These are phyloP conservation scores for Blastobasis lacticolella DNA, from an alignment of 2,888 invertebrate genomes.

Conservation along the genomic window DNA sequence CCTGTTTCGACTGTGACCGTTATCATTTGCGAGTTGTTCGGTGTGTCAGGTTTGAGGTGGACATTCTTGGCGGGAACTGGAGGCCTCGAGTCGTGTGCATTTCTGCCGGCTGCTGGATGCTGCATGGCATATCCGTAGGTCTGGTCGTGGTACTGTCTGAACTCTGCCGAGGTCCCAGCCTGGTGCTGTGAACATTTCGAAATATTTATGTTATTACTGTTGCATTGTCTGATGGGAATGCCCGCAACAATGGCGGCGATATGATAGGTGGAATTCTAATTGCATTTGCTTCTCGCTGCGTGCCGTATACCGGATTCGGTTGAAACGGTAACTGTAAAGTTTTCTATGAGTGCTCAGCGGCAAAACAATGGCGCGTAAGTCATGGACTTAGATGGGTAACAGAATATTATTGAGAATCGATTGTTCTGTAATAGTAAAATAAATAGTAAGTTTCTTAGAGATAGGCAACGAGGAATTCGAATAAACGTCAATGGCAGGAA, in stretches of 20 bases:
- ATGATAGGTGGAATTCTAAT: conserved; percentile 26
- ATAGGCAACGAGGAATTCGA: no score
- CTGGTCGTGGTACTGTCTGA: conserved; percentile 68
- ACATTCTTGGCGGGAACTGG: conserved; percentile 64
- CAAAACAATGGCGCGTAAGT: no score
- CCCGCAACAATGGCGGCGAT: conserved; percentile 36
- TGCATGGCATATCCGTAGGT: conserved; percentile 70
- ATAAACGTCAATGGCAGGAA: neutral
- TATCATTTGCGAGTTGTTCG: conserved; percentile 65
- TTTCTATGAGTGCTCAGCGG: neutral
- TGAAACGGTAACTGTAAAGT: conserved; percentile 5
- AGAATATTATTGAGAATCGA: no score
- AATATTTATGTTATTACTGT: conserved; percentile 22
- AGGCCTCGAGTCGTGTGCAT: conserved; percentile 66
- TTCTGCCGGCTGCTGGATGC: conserved; percentile 45
- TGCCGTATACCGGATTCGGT: conserved; percentile 4
- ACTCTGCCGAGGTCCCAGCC: conserved; percentile 65
- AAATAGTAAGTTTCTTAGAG: no score
- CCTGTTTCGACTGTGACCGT: conserved; percentile 76
- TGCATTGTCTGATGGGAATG: conserved; percentile 33
- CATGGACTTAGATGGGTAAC: no score
- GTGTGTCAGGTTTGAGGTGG: conserved; percentile 48
- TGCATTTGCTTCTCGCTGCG: conserved; percentile 13
- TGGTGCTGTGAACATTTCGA: conserved; percentile 52
- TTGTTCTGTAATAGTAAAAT: no score